These are phyloP conservation scores for Platichthys stellatus DNA, from an alignment of 2,113 vertebrate genomes.

Conservation along the genomic window DNA sequence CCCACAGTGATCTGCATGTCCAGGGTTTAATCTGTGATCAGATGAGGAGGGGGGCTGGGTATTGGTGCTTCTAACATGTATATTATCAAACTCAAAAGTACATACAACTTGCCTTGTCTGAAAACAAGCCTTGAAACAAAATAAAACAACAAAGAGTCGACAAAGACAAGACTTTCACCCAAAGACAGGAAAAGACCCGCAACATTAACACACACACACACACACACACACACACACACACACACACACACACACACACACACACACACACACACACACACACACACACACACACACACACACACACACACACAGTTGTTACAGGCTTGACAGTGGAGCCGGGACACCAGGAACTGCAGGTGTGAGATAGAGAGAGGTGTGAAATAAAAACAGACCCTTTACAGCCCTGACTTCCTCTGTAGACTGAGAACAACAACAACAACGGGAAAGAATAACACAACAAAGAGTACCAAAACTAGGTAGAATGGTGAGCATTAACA, in stretches of 20 bases:
- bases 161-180: not conserved
- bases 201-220: not conserved
- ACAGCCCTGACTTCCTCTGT: conserved; percentile 75
- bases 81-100: not conserved
- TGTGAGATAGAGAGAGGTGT: conserved; percentile 69
- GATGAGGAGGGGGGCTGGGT: not conserved
- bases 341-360: conserved; percentile 73
- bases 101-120: not conserved
- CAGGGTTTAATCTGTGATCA: conserved; percentile 2
- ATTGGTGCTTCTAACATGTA: not conserved
- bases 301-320: not conserved
- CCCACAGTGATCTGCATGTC: not conserved
- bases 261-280: not conserved
- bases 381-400: conserved; percentile 78
- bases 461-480: not conserved
- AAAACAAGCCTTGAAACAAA: not conserved
- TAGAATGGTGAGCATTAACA: conserved; percentile 28
- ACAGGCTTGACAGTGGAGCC: conserved; percentile 40
- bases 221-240: not conserved
- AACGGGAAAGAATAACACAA: conserved; percentile 33
- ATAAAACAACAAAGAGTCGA: not conserved
- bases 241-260: not conserved
- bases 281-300: not conserved
- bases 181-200: not conserved
- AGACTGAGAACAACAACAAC: conserved; percentile 28